Conservation (phyloP, 2,797 vertebrate species). For the Melopsittacus undulatus region DNA sequence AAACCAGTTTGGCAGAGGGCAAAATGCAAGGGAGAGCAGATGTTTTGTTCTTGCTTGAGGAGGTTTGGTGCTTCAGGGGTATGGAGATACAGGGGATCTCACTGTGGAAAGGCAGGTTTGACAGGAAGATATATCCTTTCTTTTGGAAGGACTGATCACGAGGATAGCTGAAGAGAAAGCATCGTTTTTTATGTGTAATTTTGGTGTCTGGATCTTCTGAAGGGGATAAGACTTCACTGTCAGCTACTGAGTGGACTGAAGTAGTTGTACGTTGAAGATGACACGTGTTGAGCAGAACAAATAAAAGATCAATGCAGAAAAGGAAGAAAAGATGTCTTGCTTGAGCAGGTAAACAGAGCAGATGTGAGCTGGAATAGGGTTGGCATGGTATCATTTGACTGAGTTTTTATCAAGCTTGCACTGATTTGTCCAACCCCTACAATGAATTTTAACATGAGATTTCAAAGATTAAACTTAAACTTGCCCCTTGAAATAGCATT, state of each 20-base stretch:
- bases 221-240: neutral
- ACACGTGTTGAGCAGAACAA: neutral
- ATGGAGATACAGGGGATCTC: neutral
- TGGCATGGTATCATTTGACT: neutral
- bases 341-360: neutral
- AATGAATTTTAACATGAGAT: neutral
- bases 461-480: neutral
- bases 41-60: neutral
- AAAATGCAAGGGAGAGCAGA: neutral
- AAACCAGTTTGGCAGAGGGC: neutral
- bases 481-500: neutral
- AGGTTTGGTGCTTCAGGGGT: neutral
- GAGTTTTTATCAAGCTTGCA: neutral
- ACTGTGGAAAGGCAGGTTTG: neutral
- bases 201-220: neutral
- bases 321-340: neutral
- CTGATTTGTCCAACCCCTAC: neutral
- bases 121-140: neutral
- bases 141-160: neutral
- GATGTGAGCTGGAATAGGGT: neutral
- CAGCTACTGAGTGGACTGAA: neutral
- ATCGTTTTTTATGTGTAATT: neutral
- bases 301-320: neutral
- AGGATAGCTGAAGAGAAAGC: neutral
- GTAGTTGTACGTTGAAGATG: neutral